These are phyloP conservation scores for Dorcus parallelipipedus DNA, from an alignment of 2,888 invertebrate species.

Conservation along the genomic window DNA sequence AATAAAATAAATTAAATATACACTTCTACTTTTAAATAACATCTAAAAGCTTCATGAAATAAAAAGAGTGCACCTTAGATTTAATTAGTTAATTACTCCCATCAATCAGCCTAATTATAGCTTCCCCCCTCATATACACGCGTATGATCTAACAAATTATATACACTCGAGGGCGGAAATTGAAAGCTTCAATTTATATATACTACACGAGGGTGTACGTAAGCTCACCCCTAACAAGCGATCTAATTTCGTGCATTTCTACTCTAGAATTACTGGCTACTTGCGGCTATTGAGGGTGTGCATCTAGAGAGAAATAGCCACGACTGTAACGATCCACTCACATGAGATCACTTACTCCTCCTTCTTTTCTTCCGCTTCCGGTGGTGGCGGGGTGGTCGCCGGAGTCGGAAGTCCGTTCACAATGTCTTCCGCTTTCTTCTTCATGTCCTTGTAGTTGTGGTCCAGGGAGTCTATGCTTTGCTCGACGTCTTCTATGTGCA, in stretches of 20 bases:
- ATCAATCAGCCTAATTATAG: no score
- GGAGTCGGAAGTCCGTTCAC: conserved; percentile 28
- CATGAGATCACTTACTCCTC: conserved; percentile 45
- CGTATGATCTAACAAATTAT: no score
- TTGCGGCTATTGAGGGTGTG: neutral
- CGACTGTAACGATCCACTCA: conserved; percentile 34
- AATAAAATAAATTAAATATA: no score
- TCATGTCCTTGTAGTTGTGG: conserved; percentile 30
- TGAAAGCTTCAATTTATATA: no score
- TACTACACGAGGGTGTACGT: no score
- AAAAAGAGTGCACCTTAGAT: no score
- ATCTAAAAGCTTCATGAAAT: no score
- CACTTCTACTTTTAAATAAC: no score
- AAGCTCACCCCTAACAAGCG: neutral
- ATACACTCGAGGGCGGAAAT: no score
- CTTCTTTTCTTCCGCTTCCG: conserved; percentile 34
- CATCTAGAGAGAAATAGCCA: neutral
- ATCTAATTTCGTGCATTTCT: conserved; percentile 10
- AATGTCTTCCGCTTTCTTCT: conserved; percentile 33
- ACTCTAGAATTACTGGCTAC: conserved; percentile 5
- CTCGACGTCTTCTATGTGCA: conserved; percentile 35
- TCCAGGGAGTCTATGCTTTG: conserved; percentile 33
- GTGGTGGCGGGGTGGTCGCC: conserved; percentile 24
- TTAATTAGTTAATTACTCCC: no score
- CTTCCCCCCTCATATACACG: no score